Base-by-base conservation (phyloP, 2,113 vertebrate species). In the Dryoscopus gambensis region DNA sequence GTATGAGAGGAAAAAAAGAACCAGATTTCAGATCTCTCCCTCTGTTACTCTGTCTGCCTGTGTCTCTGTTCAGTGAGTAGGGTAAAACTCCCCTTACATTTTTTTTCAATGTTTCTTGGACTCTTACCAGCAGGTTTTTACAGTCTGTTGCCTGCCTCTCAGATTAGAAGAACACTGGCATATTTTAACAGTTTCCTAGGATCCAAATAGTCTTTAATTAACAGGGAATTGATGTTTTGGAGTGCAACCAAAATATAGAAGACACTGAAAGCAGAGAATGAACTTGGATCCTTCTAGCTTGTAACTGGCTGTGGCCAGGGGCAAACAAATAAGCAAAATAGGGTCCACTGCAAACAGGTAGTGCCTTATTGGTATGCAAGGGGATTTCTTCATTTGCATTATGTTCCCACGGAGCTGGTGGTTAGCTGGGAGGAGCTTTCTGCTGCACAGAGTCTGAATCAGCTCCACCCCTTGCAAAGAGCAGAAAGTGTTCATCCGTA, bases 131-230 rank as follows among this genome's bases (percentile, higher is more conserved):
- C 40, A 95, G 80, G 46, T 85, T 97, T 98, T 97, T 97, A 95
- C 95, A 97, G 95, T 97, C 97, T 98, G 94, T 90, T 98, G 97
- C 95, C 75, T 97, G 96, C 93, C 87, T 97, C 89, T 97, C 91
- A 92, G 97, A 97, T 98, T 97, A 97, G 96, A 98, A 97, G 90
- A 97, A 97, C 62, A 62, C 88, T 97, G 89, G 91, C 96, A 96
- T 97, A 96, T 97, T 98, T 98, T 97, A 98, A 96, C 89, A 96
- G 96, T 97, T 98, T 97, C 96, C 93, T 97, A 97, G 96, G 97
- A 97, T 97, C 97, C 95, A 95, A 95, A 97, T 77, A 93, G 92
- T 92, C 95, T 98, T 98, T 97, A 98, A 98, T 98, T 98, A 98
- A 96, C 75, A 87, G 50, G 78, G 92, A 97, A 96, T 96, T 96